These are phyloP conservation scores for Nasonovia ribisnigri DNA, from an alignment of 2,888 invertebrate genomes.

Conservation along the genomic window DNA sequence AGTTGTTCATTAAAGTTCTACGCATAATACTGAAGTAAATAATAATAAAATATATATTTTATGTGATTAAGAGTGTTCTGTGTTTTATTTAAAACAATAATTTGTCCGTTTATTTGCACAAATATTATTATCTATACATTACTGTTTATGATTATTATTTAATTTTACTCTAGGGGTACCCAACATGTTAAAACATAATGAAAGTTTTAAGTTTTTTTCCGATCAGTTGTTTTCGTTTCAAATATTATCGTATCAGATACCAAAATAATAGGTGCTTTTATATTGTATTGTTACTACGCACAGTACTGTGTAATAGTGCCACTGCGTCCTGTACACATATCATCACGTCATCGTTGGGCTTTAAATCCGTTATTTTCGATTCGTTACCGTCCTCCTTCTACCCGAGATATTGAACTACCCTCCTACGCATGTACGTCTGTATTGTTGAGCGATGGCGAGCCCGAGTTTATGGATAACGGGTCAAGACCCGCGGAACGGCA, in stretches of 20 bases:
- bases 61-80: not conserved
- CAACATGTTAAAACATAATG: not conserved
- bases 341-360: not conserved
- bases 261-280: not conserved
- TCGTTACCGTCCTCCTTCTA: not conserved
- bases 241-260: not conserved
- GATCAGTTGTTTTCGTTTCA: not conserved
- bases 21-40: not conserved
- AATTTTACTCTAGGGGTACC: not conserved
- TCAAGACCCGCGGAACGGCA: conserved; percentile 55
- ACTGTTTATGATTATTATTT: not conserved
- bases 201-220: not conserved
- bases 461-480: conserved; percentile 54
- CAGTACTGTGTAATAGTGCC: not conserved
- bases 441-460: conserved; percentile 16
- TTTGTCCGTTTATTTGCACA: not conserved
- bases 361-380: conserved; percentile 23
- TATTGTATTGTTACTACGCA: not conserved
- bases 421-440: not conserved
- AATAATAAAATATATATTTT: not conserved
- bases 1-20: not conserved
- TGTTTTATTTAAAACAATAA: not conserved
- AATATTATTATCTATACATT: not conserved
- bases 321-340: not conserved
- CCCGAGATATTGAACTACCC: not conserved